Evolutionary conservation across 1,140 invertebrate species (phyloP).

Genomic region (Coptotermes formosanus): DNA sequence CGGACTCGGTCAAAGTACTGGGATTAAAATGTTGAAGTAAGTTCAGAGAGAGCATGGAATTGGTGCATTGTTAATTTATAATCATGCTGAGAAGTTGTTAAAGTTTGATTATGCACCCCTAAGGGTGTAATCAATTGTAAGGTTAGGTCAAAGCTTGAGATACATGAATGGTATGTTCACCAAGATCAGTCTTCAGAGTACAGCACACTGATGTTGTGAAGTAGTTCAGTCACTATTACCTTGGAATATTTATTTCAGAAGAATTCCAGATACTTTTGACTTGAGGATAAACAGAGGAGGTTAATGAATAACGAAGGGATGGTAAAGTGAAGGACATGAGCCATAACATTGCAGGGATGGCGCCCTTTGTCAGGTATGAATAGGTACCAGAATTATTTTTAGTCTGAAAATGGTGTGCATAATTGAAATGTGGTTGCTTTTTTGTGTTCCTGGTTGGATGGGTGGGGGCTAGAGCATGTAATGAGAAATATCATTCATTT

Average conservation of each 20-base stretch:
- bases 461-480: background rate
- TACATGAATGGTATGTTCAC: background rate
- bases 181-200: background rate
- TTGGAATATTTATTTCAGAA: slow-evolving; percentile 16
- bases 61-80: background rate
- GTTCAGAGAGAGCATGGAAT: background rate
- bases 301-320: slow-evolving; percentile 32
- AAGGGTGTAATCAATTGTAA: background rate
- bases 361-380: slow-evolving; percentile 34
- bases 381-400: background rate
- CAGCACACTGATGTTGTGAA: background rate
- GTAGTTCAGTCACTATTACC: background rate
- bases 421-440: background rate
- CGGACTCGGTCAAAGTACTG: slow-evolving; percentile 25
- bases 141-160: background rate
- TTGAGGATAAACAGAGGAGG: slow-evolving; percentile 26
- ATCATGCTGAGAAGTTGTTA: background rate
- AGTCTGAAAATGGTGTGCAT: background rate
- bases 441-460: background rate
- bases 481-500: background rate
- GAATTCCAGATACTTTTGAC: slow-evolving; percentile 10
- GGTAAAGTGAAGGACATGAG: slow-evolving; percentile 34
- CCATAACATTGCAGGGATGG: slow-evolving; percentile 34
- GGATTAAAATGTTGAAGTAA: slow-evolving; percentile 30
- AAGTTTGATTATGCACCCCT: background rate